phyloP scores from a whole-genome alignment of 1,140 invertebrate genomes.

The Antheraea mylitta region DNA sequence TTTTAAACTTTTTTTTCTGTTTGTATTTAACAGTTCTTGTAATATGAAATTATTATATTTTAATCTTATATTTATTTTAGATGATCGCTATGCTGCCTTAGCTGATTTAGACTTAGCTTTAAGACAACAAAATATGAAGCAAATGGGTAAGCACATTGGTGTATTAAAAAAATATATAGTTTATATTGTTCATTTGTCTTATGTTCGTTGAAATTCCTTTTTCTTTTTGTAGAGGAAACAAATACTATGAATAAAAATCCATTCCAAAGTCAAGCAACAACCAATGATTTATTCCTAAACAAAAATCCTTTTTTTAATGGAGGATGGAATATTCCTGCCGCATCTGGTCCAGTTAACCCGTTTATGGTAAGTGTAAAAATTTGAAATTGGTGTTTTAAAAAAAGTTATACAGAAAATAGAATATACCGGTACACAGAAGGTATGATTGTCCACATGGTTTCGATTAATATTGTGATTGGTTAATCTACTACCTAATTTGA shows the following conservation, averaged over 20 bases:
- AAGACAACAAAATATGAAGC: slow-evolving; percentile 71
- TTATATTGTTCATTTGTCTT: slow-evolving; percentile 1
- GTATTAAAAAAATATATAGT: neutral
- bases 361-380: slow-evolving; percentile 54
- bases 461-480: neutral
- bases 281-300: slow-evolving; percentile 60
- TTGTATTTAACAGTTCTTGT: too few species aligned
- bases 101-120: slow-evolving; percentile 73
- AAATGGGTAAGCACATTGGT: slow-evolving; percentile 48
- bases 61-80: slow-evolving; percentile 33
- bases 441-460: too few species aligned
- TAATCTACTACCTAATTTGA: neutral
- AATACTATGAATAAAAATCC: slow-evolving; percentile 59
- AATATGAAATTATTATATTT: too few species aligned
- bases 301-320: slow-evolving; percentile 71
- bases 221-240: slow-evolving; percentile 53
- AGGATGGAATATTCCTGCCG: slow-evolving; percentile 50
- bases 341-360: slow-evolving; percentile 56
- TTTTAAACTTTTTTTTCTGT: too few species aligned
- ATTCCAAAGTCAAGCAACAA: slow-evolving; percentile 59
- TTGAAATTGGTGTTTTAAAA: neutral
- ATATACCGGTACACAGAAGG: too few species aligned
- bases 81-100: slow-evolving; percentile 76
- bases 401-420: too few species aligned
- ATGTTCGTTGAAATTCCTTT: neutral